Base-by-base conservation (phyloP, 2,888 invertebrate species). In the Nymphalis urticae region DNA sequence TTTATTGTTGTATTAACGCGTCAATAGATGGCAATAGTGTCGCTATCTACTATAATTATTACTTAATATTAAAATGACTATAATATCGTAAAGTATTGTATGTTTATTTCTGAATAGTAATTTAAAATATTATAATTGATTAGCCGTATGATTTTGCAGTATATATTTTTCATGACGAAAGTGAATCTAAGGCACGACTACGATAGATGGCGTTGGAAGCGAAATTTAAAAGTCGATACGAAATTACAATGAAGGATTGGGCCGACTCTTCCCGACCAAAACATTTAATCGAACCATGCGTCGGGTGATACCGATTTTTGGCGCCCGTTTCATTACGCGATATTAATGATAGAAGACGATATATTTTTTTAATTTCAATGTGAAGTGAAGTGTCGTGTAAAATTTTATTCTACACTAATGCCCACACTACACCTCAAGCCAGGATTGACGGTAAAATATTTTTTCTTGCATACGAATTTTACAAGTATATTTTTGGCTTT, bases 341-440 rank as follows among this genome's bases (percentile, higher is more conserved):
- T 80, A 73, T 77, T 79, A 77, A 75, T 78, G 75, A 71, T 58
- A 76, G 79, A 79, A 73, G 70, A 76, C 75, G 69, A 75, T 68
- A 71, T 77, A 74, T 70, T 72, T 74, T 72, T 72, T 66, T 48
- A 73, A 72, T 72, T 76, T 82, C 75, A 77, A 84, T 83, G 86
- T 88, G 83, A 80, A 83, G 88, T 90, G 86, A 75, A 84, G 86
- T 88, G 84, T 71, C 53, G 75, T 75, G 70, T 64, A 50, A 67
- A 62, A 71, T 68, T 63, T 69, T 72, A 70, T 76, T 72, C 73
- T 63, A 73, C 75, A 85, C 82, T 80, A 80, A 93, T 93, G 93
- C 93, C 93, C 79, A 87, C 92, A 71, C 76, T 93, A 88, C 90
- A 93, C 73, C 85, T 93, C 75, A 92, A 92, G 79, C 90, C 92